Conservation (phyloP, 2,888 invertebrate genomes). For the Heliconius aoede region DNA sequence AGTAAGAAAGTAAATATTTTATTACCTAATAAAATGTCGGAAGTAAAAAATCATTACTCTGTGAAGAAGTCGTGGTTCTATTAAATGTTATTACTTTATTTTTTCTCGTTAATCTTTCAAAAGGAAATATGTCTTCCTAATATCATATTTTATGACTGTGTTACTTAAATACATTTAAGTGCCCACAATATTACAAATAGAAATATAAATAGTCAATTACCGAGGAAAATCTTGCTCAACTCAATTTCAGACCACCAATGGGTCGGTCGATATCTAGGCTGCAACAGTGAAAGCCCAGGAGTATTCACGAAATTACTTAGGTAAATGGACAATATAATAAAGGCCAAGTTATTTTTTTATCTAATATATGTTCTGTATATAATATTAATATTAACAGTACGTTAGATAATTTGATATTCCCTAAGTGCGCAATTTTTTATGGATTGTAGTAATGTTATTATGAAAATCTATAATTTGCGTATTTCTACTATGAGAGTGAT, state of each 20-base stretch:
- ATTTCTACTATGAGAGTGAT: slow-evolving; percentile 29
- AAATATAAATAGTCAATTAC: not conserved
- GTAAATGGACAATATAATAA: not conserved
- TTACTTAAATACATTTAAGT: no score
- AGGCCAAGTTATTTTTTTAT: not conserved
- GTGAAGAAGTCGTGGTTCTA: no score
- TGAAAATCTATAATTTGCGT: not conserved
- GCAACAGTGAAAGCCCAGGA: slow-evolving; percentile 30
- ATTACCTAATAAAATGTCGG: not conserved
- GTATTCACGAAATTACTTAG: not conserved
- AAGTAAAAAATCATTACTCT: not conserved
- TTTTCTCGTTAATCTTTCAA: not conserved
- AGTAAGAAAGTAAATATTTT: not conserved
- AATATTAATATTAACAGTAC: not conserved
- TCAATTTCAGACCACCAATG: slow-evolving; percentile 36
- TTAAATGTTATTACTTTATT: no score
- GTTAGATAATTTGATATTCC: no score
- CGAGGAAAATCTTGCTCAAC: slow-evolving; percentile 5
- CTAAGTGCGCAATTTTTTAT: not conserved
- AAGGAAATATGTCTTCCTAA: not conserved
- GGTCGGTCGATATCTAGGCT: slow-evolving; percentile 42
- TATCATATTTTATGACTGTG: not conserved
- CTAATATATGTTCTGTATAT: not conserved
- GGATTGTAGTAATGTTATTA: not conserved
- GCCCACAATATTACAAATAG: not conserved